These are phyloP conservation scores for Spodoptera exigua DNA, from an alignment of 2,888 invertebrate species.

Conservation along the genomic window DNA sequence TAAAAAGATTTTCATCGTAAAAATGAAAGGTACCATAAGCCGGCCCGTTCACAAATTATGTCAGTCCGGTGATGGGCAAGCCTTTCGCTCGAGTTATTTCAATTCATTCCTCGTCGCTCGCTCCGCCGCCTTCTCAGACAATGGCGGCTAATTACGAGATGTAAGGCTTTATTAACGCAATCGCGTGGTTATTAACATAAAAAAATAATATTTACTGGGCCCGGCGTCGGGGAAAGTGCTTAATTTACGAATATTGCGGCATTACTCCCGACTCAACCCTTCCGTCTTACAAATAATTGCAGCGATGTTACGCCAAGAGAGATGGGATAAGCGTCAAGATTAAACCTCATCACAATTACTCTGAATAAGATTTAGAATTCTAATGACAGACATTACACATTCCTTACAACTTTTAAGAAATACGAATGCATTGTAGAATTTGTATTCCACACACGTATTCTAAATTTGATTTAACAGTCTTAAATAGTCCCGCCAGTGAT, in stretches of 20 bases:
- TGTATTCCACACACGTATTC: conserved; percentile 70
- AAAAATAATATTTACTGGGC: conserved; percentile 88
- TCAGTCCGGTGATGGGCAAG: conserved; percentile 63
- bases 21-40: conserved; percentile 19
- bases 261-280: conserved; percentile 84
- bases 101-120: conserved; percentile 74
- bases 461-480: conserved; percentile 66
- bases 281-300: conserved; percentile 86
- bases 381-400: conserved; percentile 74
- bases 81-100: conserved; percentile 73
- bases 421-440: conserved; percentile 47
- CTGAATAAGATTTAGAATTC: conserved; percentile 79
- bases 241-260: conserved; percentile 88
- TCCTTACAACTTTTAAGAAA: conserved; percentile 34
- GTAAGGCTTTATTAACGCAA: conserved; percentile 89
- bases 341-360: conserved; percentile 82
- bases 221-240: conserved; percentile 77
- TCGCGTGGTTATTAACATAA: conserved; percentile 88
- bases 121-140: conserved; percentile 80
- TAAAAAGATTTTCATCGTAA: conserved; percentile 7
- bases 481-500: conserved; percentile 74
- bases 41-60: conserved; percentile 52
- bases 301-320: conserved; percentile 82
- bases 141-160: conserved; percentile 86
- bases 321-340: conserved; percentile 84